phyloP scores from a whole-genome alignment of 1,140 invertebrate species.

The Brachionus koreanus region DNA sequence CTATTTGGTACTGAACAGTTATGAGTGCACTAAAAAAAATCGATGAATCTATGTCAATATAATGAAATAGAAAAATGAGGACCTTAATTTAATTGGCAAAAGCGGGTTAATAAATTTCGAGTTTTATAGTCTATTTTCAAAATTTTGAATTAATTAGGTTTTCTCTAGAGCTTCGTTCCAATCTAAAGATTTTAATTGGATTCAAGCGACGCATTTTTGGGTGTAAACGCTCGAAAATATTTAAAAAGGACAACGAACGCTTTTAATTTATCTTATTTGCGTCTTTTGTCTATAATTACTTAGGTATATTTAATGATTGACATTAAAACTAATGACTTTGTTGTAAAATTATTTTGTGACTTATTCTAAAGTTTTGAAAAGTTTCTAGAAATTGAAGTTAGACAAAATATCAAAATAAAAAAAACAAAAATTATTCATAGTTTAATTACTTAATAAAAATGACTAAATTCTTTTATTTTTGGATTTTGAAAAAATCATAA shows the following conservation, averaged over 20 bases:
- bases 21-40: neutral
- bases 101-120: slow-evolving; percentile 26
- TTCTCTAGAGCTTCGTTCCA: neutral
- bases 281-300: neutral
- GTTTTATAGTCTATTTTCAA: neutral
- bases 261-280: neutral
- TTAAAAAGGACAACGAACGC: neutral
- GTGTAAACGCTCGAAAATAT: neutral
- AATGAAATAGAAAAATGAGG: neutral
- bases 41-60: neutral
- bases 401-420: neutral
- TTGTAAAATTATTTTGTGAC: neutral
- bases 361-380: slow-evolving; percentile 13
- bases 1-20: neutral
- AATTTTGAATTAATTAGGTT: neutral
- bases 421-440: neutral
- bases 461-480: neutral
- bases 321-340: slow-evolving; percentile 1
- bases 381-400: slow-evolving; percentile 14
- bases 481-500: neutral
- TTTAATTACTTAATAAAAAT: slow-evolving; percentile 18
- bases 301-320: neutral
- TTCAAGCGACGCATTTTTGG: neutral
- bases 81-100: neutral
- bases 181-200: neutral